Evolutionary conservation across 1,140 invertebrate species (phyloP).

Genomic region (Colletes latitarsis): DNA sequence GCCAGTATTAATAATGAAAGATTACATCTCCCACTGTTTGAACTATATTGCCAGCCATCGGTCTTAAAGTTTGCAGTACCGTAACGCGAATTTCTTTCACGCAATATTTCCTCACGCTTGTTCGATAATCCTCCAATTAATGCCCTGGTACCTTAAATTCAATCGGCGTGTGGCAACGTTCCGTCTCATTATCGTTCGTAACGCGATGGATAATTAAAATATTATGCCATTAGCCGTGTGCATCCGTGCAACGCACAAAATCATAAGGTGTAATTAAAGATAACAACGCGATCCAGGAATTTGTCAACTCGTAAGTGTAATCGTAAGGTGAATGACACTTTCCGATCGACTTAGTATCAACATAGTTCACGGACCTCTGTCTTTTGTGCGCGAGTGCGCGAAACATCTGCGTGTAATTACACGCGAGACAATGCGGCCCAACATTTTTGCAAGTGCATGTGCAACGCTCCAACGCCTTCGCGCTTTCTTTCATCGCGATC

Average conservation of each 20-base stretch:
- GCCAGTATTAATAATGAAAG: too few relatives aligned
- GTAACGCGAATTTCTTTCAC: neutral
- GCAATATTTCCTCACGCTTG: neutral
- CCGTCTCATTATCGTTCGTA: neutral
- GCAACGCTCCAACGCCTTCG: constrained; percentile 43
- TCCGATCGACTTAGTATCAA: too few relatives aligned
- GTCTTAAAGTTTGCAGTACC: neutral
- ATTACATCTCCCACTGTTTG: neutral
- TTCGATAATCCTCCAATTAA: constrained; percentile 3
- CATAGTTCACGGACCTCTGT: neutral
- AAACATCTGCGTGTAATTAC: neutral
- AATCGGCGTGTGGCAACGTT: neutral
- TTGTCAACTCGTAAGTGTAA: too few relatives aligned
- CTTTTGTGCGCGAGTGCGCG: neutral
- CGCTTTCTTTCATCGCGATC: constrained; percentile 41
- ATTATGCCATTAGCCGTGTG: neutral
- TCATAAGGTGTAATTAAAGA: too few relatives aligned
- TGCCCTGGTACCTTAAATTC: neutral
- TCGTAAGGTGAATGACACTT: too few relatives aligned
- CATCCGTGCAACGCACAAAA: too few relatives aligned
- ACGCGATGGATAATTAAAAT: neutral
- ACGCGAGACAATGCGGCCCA: constrained; percentile 21
- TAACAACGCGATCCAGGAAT: too few relatives aligned
- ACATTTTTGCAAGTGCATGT: constrained; percentile 34
- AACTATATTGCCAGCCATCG: neutral